Evolutionary conservation across 2,888 invertebrate species (phyloP).

Genomic region (Noctua janthe): DNA sequence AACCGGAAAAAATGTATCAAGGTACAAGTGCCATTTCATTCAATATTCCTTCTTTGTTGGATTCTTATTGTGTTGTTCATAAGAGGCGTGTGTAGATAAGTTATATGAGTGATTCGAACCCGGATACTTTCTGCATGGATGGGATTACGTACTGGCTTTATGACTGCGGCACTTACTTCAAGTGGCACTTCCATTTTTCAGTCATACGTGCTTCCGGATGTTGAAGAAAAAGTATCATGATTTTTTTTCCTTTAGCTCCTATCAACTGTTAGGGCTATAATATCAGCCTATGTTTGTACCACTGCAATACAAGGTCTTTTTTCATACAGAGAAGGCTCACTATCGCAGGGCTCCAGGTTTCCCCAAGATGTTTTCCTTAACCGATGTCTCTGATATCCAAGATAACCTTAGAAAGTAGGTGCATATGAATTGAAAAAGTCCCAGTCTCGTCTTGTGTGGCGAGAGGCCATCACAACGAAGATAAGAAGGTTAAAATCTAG

Average conservation of each 20-base stretch:
- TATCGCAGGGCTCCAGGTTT: background rate
- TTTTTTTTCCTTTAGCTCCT: background rate
- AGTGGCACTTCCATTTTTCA: conserved; percentile 48
- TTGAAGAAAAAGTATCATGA: background rate
- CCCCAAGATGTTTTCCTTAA: background rate
- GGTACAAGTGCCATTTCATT: conserved; percentile 62
- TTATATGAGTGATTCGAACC: conserved; percentile 40
- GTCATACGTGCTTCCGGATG: background rate
- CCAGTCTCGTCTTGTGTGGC: background rate
- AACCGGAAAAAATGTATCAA: conserved; percentile 67
- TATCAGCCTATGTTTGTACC: background rate
- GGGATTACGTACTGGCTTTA: conserved; percentile 40
- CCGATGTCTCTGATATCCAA: background rate
- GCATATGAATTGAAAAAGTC: background rate
- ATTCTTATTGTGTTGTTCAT: conserved; percentile 65
- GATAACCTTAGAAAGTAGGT: background rate
- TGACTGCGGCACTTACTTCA: conserved; percentile 12
- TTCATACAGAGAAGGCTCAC: no score
- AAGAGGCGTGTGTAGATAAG: conserved; percentile 42
- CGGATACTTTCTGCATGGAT: conserved; percentile 52
- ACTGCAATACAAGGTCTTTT: background rate
- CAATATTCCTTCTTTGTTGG: conserved; percentile 61
- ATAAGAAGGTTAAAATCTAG: background rate
- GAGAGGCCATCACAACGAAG: background rate
- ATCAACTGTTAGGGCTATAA: no score